Evolutionary conservation across 2,888 invertebrate species (phyloP), one percentile per base, ranked within the genome.

Genomic region (Molorchus minor): DNA sequence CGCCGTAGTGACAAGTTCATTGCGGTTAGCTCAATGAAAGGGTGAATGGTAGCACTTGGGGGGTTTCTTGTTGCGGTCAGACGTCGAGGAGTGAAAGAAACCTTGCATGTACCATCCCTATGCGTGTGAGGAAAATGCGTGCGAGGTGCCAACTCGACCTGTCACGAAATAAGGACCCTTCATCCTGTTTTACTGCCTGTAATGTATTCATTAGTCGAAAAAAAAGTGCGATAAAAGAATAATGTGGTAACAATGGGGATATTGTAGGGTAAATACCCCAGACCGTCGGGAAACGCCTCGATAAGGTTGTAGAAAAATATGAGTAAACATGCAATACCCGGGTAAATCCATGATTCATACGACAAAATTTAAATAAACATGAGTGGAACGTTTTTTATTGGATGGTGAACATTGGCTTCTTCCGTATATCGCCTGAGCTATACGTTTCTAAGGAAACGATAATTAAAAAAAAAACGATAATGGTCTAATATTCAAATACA

Each of bases 61-160:
- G 19, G 41, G 40, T 13, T 52, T 40, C 52, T 25, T 13, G 15
- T 15, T 52, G 41, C 41, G 52, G 52, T 41, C 40, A 30, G 29
- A 52, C 52, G 41, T 3, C 8, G 12, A 12, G 13, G 40, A 38
- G 29, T 12, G 12, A 19, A 29, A 41, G 52, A 52, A 52, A 52
- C 52, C 52, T 52, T 16, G 52, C 52, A 52, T 52, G 49, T 36
- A 35, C 19, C 15, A 38, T 51, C 25, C 5, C 25, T 35, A 51
- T 46, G 56, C 47, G 56, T 43, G 54, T 19, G 35, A 51, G 44
- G 44, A 57, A 51, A 57, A 57, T 51, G 56, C 56, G 56, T 57
- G 56, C 41, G 45, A 51, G 56, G 56, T 57, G 56, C 56, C 56
- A 57, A 49, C 19, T 44, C 44, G 44, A 44, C 56, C 29, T 57